Evolutionary conservation across 2,888 invertebrate species (phyloP).

Genomic region (Hylaea fasciaria): DNA sequence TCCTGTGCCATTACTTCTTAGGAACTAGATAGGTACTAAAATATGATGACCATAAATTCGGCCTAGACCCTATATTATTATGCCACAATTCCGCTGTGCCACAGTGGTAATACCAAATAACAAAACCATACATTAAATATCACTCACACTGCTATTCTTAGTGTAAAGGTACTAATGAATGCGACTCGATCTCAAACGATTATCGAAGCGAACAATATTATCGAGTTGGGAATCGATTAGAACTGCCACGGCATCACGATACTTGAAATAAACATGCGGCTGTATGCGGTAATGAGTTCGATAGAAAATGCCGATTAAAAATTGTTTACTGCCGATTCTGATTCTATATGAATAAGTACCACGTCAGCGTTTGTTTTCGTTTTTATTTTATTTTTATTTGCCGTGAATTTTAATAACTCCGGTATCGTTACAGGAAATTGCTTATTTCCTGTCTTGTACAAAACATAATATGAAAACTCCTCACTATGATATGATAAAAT

Average conservation of each 20-base stretch:
- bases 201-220: slow-evolving; percentile 34
- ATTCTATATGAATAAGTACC: neutral
- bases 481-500: neutral
- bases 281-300: neutral
- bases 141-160: slow-evolving; percentile 1
- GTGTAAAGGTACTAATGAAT: slow-evolving; percentile 19
- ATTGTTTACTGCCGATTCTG: neutral
- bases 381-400: slow-evolving; percentile 1
- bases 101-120: no score
- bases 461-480: slow-evolving; percentile 17
- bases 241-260: slow-evolving; percentile 36
- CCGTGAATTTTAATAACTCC: slow-evolving; percentile 25
- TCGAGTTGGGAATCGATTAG: slow-evolving; percentile 56
- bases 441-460: slow-evolving; percentile 29
- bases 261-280: neutral
- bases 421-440: slow-evolving; percentile 29
- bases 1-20: no score
- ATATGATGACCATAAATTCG: no score
- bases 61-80: no score
- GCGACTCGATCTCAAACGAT: slow-evolving; percentile 33
- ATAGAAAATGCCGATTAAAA: neutral
- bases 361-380: neutral
- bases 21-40: no score
- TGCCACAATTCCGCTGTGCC: no score
- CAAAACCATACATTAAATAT: slow-evolving; percentile 1